Conservation (phyloP, 2,888 invertebrate species). For the Phrixothrix hirtus region DNA sequence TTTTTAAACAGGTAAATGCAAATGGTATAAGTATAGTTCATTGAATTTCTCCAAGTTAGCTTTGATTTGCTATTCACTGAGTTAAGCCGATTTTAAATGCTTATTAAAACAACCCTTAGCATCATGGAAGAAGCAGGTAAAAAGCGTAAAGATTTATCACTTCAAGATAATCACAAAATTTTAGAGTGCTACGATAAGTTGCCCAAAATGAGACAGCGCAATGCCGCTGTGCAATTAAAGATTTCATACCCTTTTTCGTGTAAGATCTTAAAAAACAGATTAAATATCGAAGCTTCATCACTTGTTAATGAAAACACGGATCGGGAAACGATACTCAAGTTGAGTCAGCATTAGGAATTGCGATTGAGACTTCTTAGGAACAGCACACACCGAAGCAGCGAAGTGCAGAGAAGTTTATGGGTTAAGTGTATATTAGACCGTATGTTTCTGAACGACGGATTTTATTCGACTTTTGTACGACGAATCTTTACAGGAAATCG, state of each 20-base stretch:
- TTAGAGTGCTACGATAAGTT: neutral
- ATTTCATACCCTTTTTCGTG: constrained; percentile 4
- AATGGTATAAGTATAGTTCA: too few relatives aligned
- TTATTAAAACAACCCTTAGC: neutral
- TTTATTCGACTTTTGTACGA: too few relatives aligned
- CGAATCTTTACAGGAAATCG: too few relatives aligned
- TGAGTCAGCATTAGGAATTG: constrained; percentile 37
- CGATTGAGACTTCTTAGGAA: constrained; percentile 32
- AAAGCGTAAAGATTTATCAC: neutral
- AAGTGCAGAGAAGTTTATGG: constrained; percentile 39
- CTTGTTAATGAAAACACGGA: neutral
- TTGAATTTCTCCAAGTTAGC: too few relatives aligned
- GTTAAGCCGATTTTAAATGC: too few relatives aligned
- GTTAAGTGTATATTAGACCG: too few relatives aligned
- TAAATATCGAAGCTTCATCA: neutral
- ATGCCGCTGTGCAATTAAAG: constrained; percentile 1
- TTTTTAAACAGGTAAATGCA: too few relatives aligned
- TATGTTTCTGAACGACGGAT: too few relatives aligned
- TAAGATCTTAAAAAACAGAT: constrained; percentile 2
- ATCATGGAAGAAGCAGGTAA: constrained; percentile 8
- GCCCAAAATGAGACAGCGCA: constrained; percentile 2
- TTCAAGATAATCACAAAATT: neutral
- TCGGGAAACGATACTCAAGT: constrained; percentile 36
- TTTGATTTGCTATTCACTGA: too few relatives aligned
- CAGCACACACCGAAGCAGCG: constrained; percentile 31